Base-by-base conservation (phyloP, 2,888 invertebrate genomes). In the Drosophila monieri region DNA sequence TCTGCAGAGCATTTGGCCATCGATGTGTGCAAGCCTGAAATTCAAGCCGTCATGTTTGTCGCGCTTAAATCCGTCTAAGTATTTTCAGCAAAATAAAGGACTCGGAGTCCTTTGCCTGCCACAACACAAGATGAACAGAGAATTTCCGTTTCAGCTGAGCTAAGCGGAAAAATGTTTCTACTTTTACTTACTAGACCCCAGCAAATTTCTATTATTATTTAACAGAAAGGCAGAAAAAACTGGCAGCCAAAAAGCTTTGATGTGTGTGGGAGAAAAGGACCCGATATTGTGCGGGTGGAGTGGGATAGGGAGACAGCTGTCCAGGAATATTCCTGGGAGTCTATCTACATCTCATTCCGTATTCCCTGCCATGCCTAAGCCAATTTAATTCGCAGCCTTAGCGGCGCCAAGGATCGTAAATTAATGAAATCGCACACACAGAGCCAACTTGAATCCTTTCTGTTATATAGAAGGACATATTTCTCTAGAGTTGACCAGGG, bases 101-200 rank as follows among this genome's bases (percentile, higher is more conserved):
- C 35, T 6, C 6, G 35, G 35, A 35, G 35, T 35, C 32, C 43
- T 64, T 46, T 43, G 64, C 76, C 65, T 74, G 74, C 77, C 80
- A 73, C 84, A 78, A 76, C 76, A 53, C 64, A 65, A 35, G 78
- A 76, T 64, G 67, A 68, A 67, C 70, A 68, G 64, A 30, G 61
- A 76, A 73, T 88, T 88, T 88, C 87, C 81, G 81, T 88, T 85
- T 80, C 67, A 78, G 85, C 85, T 88, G 88, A 88, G 85, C 85
- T 84, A 88, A 85, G 85, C 85, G 77, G 70, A 85, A 85, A 73
- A 78, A 76, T 75, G 75, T 85, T 78, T 85, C 73, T 73, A 85
- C 84, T 88, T 81, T 77, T 56, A 75, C 83, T 73, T 59, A 70
- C 68, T 76, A 66, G 27, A 37, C n/a, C 44, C 65, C 57, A 54